Percentiles rank a stretch among this genome's conserved stretches.
These are phyloP conservation scores for Argopecten irradians DNA, from an alignment of 1,140 invertebrate species.

Conservation along the genomic window DNA sequence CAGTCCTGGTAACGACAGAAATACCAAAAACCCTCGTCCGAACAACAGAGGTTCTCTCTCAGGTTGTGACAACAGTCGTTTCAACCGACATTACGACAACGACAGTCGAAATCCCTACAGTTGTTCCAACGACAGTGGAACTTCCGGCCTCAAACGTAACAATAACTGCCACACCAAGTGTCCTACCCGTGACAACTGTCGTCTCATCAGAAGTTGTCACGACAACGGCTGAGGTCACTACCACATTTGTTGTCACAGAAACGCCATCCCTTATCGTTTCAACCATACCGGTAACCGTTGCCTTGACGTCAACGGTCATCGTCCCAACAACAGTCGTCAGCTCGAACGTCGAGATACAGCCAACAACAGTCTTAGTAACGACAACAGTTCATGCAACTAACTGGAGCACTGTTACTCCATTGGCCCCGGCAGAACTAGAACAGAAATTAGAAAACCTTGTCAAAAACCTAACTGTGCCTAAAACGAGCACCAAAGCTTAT, in stretches of 20 bases:
- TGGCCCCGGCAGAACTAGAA: neutral
- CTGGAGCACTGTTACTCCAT: neutral
- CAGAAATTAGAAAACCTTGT: neutral
- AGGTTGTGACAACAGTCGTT: neutral
- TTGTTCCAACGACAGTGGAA: neutral
- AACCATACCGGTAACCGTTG: neutral
- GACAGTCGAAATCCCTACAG: neutral
- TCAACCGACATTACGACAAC: neutral
- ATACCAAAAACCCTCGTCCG: neutral
- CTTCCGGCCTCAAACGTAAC: neutral
- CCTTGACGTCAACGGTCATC: neutral
- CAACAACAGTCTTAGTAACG: neutral
- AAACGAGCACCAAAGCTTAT: neutral
- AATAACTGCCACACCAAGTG: neutral
- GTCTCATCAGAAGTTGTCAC: neutral
- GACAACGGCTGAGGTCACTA: neutral
- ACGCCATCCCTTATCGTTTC: neutral
- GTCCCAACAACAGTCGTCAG: neutral
- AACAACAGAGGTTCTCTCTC: neutral
- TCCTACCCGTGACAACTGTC: neutral
- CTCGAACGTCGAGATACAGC: neutral
- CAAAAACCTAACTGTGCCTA: neutral
- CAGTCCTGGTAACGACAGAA: neutral
- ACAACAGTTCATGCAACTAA: neutral
- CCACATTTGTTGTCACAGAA: neutral